A percentile compares a stretch with the other conserved stretches of the same genome.
Evolutionary conservation across 92 coral and sea anemone species (phyloP).

Genomic region (Actinostola sp.): DNA sequence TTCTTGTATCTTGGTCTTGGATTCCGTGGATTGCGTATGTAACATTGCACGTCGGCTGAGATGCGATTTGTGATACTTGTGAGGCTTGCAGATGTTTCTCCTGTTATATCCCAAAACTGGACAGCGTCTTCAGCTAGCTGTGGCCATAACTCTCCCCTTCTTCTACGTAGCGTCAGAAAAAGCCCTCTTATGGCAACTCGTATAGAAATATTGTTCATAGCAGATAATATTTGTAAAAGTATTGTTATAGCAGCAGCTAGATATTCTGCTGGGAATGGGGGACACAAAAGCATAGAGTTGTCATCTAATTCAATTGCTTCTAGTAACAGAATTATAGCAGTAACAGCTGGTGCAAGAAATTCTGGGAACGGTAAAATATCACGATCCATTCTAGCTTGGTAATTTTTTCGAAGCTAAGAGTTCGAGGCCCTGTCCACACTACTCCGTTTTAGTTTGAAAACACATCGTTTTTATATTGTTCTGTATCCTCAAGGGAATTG

Average conservation of each 20-base stretch:
- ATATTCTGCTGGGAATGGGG: constrained; percentile 21
- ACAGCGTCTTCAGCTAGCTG: constrained; percentile 21
- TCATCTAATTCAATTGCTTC: background rate
- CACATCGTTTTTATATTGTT: no score
- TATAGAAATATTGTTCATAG: background rate
- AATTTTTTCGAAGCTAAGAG: background rate
- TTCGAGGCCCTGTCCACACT: background rate
- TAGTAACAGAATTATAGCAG: background rate
- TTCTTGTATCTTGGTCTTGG: constrained; percentile 29
- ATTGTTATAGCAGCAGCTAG: constrained; percentile 11
- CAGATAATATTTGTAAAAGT: constrained; percentile 22
- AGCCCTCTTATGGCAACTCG: constrained; percentile 14
- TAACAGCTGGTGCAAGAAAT: constrained; percentile 1
- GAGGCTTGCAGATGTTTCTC: constrained; percentile 45
- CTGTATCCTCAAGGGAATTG: no score
- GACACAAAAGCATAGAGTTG: background rate
- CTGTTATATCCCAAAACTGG: constrained; percentile 37
- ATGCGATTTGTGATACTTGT: constrained; percentile 23
- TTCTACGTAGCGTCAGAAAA: constrained; percentile 7
- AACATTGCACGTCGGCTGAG: constrained; percentile 31
- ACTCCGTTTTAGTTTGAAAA: no score
- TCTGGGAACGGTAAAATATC: constrained; percentile 16
- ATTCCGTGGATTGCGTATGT: constrained; percentile 34
- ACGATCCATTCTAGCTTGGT: background rate
- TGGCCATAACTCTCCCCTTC: constrained; percentile 26